A percentile compares a stretch with the other conserved stretches of the same genome.
phyloP scores from a whole-genome alignment of 2,888 invertebrate genomes.

The Rotaria macrura region DNA sequence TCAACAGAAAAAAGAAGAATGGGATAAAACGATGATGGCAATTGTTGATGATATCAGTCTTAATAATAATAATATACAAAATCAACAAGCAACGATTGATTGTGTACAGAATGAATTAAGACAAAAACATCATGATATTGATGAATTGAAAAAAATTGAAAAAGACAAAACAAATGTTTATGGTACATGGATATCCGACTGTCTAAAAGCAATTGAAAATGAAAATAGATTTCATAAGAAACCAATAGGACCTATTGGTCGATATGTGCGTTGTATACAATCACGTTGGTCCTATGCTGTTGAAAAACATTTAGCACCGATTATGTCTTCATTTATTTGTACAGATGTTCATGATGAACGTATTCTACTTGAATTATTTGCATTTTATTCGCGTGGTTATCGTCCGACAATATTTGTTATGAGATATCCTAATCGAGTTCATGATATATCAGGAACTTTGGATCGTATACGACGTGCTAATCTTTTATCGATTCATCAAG shows the following conservation, averaged over 20 bases:
- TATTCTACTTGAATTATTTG: background rate
- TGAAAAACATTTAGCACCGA: slow-evolving; percentile 21
- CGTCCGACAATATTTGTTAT: background rate
- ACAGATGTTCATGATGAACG: slow-evolving; percentile 25
- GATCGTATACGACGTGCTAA: background rate
- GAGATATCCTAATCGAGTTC: background rate
- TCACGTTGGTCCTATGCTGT: slow-evolving; percentile 29
- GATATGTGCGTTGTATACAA: slow-evolving; percentile 25
- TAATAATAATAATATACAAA: background rate
- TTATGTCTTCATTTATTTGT: slow-evolving; percentile 29
- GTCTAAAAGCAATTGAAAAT: background rate
- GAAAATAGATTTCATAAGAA: slow-evolving; percentile 11
- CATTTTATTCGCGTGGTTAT: background rate
- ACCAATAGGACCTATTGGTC: slow-evolving; percentile 29
- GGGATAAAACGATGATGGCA: background rate
- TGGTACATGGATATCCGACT: background rate
- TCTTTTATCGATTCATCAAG: background rate
- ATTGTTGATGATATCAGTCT: background rate
- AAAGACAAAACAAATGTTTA: background rate
- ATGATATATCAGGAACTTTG: background rate
- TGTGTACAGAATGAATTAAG: background rate
- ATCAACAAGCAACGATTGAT: background rate
- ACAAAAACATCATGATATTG: background rate
- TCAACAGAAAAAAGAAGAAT: background rate
- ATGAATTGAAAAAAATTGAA: background rate